phyloP scores from a whole-genome alignment of 2,113 vertebrate genomes.

The human (Homo sapiens) region DNA sequence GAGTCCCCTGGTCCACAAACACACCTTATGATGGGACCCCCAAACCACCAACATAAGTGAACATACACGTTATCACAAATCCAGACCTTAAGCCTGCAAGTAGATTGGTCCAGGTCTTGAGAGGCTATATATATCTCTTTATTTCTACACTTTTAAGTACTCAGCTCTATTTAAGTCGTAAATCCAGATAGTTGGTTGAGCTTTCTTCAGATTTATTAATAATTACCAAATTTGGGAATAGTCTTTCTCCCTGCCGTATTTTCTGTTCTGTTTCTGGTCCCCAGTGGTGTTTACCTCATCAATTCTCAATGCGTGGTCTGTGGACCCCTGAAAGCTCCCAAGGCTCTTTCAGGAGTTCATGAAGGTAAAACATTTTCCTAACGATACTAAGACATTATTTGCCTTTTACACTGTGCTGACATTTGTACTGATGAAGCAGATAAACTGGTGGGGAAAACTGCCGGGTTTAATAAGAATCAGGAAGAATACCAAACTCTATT shows the following conservation, averaged over 20 bases:
- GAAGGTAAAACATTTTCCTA: slow-evolving; percentile 27
- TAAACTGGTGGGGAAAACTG: background rate
- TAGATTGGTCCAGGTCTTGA: background rate
- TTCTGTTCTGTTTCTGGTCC: background rate
- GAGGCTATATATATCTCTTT: background rate
- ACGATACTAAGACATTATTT: background rate
- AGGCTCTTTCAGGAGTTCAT: background rate
- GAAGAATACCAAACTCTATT: slow-evolving; percentile 8
- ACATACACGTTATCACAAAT: background rate
- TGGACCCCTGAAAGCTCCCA: background rate
- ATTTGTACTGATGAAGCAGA: slow-evolving; percentile 30
- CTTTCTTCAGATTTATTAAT: background rate
- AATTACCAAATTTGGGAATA: background rate
- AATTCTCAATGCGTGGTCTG: background rate
- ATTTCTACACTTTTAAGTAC: background rate
- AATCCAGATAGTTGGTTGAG: background rate
- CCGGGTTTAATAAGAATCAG: slow-evolving; percentile 24
- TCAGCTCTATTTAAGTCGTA: background rate
- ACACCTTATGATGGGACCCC: background rate
- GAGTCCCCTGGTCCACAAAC: background rate
- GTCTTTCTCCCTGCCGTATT: background rate
- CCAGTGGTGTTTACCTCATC: background rate
- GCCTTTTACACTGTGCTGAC: background rate
- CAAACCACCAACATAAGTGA: background rate
- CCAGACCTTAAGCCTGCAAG: background rate